phyloP scores from a whole-genome alignment of 2,797 vertebrate genomes.

The Basileuterus tristriatus region DNA sequence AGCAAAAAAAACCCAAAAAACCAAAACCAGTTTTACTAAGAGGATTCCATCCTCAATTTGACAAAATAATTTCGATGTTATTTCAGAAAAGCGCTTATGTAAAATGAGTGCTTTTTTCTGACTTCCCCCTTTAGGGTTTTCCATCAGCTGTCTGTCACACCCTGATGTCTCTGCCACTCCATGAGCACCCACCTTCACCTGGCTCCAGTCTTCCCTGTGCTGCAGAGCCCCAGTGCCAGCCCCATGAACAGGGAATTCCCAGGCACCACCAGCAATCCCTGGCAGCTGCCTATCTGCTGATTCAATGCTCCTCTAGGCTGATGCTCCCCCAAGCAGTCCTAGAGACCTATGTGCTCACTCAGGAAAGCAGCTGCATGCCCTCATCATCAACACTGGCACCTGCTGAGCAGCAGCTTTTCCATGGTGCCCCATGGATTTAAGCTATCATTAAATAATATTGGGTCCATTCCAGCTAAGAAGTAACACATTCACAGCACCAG shows the following conservation, averaged over 20 bases:
- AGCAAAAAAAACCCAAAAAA: not conserved
- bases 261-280: not conserved
- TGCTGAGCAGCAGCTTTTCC: not conserved
- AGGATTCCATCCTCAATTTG: not conserved
- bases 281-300: fast-evolving
- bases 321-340: not conserved
- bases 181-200: not conserved
- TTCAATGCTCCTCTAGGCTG: not conserved
- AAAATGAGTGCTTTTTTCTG: not conserved
- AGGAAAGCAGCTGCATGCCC: not conserved
- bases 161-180: fast-evolving
- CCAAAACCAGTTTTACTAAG: not conserved
- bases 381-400: fast-evolving
- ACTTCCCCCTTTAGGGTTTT: not conserved
- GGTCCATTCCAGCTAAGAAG: not conserved
- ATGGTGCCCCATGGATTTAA: not conserved
- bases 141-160: not conserved
- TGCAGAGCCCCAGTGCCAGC: not conserved
- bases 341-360: not conserved
- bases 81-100: not conserved
- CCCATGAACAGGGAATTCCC: fast-evolving
- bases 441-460: not conserved
- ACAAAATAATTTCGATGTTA: not conserved
- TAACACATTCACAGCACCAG: not conserved
- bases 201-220: not conserved